phyloP scores from a whole-genome alignment of 2,888 invertebrate genomes.

The Anoncus sp. region DNA sequence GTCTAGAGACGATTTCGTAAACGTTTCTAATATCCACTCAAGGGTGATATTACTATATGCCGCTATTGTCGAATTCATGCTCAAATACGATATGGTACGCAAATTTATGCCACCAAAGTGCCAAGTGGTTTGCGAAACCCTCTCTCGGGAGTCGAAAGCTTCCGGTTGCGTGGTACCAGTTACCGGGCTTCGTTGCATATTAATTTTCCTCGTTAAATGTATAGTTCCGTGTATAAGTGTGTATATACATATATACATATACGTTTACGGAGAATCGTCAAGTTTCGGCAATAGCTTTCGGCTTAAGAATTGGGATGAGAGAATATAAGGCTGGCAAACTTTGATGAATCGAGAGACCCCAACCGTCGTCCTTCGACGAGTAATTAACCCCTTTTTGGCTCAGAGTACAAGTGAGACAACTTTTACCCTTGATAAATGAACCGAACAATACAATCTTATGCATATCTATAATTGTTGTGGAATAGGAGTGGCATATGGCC shows the following conservation, averaged over 20 bases:
- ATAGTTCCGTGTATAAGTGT: conserved; percentile 2
- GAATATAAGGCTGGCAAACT: conserved; percentile 11
- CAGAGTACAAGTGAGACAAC: not conserved
- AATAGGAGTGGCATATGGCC: not conserved
- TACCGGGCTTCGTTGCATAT: conserved; percentile 57
- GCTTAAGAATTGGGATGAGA: conserved; percentile 42
- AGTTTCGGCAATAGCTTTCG: conserved; percentile 54
- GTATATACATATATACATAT: conserved; percentile 20
- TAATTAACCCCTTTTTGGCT: conserved; percentile 48
- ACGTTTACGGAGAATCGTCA: conserved; percentile 5
- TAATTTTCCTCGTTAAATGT: conserved; percentile 57
- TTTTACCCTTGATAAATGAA: too few relatives aligned
- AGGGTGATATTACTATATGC: conserved; percentile 3
- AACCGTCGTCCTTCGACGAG: conserved; percentile 58
- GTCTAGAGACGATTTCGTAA: conserved; percentile 28
- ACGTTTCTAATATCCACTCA: conserved; percentile 29
- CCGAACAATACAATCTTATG: not conserved
- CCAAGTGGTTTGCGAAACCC: conserved; percentile 63
- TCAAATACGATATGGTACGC: conserved; percentile 20
- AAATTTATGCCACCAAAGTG: conserved; percentile 67
- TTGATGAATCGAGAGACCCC: conserved; percentile 17
- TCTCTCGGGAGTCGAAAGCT: conserved; percentile 27
- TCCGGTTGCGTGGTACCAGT: conserved; percentile 37
- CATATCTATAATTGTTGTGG: not conserved
- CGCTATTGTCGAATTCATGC: conserved; percentile 2